phyloP scores from a whole-genome alignment of 1,140 invertebrate genomes.

The Rhynchophorus ferrugineus region DNA sequence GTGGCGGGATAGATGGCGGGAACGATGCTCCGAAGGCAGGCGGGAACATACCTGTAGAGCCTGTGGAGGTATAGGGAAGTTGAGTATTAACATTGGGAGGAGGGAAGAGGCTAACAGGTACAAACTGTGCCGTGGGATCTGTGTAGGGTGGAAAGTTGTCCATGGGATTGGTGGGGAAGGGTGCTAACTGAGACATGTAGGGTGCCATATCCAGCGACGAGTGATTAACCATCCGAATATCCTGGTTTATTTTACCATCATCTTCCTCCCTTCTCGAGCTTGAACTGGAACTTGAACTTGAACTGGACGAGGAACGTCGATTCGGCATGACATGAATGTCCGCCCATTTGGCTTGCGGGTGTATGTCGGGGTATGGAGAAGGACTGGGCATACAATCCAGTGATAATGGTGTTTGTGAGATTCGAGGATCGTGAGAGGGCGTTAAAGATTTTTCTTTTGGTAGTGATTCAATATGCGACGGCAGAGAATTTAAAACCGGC shows the following conservation, averaged over 20 bases:
- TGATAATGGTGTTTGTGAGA: slow-evolving; percentile 35
- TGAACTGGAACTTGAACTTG: slow-evolving; percentile 46
- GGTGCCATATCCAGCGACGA: slow-evolving; percentile 41
- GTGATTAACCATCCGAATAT: slow-evolving; percentile 40
- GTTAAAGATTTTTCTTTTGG: slow-evolving; percentile 28
- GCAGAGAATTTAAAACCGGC: slow-evolving; percentile 12
- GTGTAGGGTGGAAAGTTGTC: slow-evolving; percentile 46
- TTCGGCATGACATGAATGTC: slow-evolving; percentile 62
- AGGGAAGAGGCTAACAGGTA: slow-evolving; percentile 44
- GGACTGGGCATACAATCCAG: slow-evolving; percentile 53
- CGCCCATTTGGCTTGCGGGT: slow-evolving; percentile 61
- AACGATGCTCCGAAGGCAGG: slow-evolving; percentile 53
- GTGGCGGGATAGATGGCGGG: slow-evolving; percentile 46
- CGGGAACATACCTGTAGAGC: slow-evolving; percentile 50
- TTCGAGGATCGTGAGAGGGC: slow-evolving; percentile 27
- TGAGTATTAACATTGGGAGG: slow-evolving; percentile 49
- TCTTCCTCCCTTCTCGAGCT: slow-evolving; percentile 44
- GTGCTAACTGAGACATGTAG: slow-evolving; percentile 43
- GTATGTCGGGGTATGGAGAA: slow-evolving; percentile 57
- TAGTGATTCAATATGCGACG: slow-evolving; percentile 21
- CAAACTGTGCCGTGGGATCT: slow-evolving; percentile 46
- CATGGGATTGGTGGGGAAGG: slow-evolving; percentile 35
- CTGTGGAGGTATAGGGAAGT: slow-evolving; percentile 55
- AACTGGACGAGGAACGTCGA: slow-evolving; percentile 54
- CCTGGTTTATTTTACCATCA: slow-evolving; percentile 33